Conservation (phyloP, 2,113 vertebrate genomes). For the Nycticebus coucang region DNA sequence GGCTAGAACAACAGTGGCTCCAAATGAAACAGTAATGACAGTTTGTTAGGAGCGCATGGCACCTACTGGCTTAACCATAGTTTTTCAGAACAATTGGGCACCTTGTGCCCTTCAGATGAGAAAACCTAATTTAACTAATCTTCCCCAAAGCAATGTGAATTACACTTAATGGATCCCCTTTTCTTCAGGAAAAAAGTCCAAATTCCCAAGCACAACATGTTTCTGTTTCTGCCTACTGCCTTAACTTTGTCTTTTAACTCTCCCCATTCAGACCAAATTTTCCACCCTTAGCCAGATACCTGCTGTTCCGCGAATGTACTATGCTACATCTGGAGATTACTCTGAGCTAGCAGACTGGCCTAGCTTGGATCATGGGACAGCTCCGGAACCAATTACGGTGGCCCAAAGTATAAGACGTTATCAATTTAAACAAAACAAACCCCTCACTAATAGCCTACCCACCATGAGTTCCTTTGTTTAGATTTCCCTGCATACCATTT, state of each 20-base stretch:
- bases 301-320: background rate
- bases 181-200: slow-evolving; percentile 1
- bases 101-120: too few relatives aligned
- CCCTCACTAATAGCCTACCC: background rate
- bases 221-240: background rate
- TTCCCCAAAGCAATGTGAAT: too few relatives aligned
- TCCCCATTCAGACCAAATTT: background rate
- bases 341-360: background rate
- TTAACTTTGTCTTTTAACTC: slow-evolving; percentile 29
- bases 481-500: background rate
- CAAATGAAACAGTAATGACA: too few relatives aligned
- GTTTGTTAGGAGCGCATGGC: too few relatives aligned
- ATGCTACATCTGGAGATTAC: background rate
- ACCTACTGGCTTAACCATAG: too few relatives aligned
- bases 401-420: background rate
- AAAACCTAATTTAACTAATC: too few relatives aligned
- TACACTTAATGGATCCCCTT: background rate
- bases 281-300: slow-evolving; percentile 1
- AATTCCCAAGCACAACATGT: background rate
- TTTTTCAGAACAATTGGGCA: too few relatives aligned
- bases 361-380: background rate
- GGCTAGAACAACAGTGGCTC: too few relatives aligned
- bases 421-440: background rate
- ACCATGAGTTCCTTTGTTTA: background rate
- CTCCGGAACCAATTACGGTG: background rate